Base-by-base conservation (phyloP, 2,113 vertebrate genomes). In the Lepus timidus region DNA sequence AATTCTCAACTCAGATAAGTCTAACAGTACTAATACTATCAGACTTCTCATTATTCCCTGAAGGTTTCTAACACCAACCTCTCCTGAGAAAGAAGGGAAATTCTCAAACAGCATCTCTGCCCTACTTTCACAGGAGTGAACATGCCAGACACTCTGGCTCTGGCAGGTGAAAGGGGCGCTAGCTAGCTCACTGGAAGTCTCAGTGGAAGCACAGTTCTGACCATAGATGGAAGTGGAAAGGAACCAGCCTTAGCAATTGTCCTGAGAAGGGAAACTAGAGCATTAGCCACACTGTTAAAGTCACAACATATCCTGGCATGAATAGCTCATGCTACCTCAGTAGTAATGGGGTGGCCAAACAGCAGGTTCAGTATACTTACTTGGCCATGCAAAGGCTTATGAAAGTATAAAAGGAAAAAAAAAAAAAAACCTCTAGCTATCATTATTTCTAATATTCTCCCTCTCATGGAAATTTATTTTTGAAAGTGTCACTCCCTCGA, bases 81-180 rank as follows among this genome's bases (percentile, higher is more conserved):
- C 83, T 95, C 74, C 79, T 33, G 62, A 92, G 82, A 84, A 95
- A 89, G 55, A 90, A 96, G 86, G 85, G 65, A 94, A 96, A 88
- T 49, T 20, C 55, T 58, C 44, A 44, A 44, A 62, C 74, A 68
- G 70, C 11, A 61, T n/a, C 76, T 94, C 85, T 95, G 85, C 75
- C 96, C 97, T 96, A 96, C 92, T 96, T 95, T 88, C 64, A 88
- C 82, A 2, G 0, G 78, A 90, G 83, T 36, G 36, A 76, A 76
- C 88, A 36, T 83, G 88, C 92, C 90, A 97, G 97, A 96, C 92
- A 85, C 5, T 25, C 19, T 75, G 87, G 94, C 95, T 87, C 33
- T 27, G 23, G 52, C 4, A 1, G 52, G 58, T 36, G 14, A 64
- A 49, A 91, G 71, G 62, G n/a, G 58, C 44, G 52, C 39, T 64